These are phyloP conservation scores for Seira musarum DNA, from an alignment of 2,888 invertebrate species.

Conservation along the genomic window DNA sequence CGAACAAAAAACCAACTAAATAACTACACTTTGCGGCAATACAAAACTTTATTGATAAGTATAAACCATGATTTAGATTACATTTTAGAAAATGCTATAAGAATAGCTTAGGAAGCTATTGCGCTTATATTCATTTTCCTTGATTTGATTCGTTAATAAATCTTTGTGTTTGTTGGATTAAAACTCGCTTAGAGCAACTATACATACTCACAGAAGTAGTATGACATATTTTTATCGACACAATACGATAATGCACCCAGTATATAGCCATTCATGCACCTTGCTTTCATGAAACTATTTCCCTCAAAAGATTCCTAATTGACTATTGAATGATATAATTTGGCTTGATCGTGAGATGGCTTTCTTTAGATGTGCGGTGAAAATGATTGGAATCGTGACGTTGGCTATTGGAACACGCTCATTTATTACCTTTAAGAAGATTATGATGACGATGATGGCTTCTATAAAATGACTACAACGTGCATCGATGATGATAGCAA, in stretches of 20 bases:
- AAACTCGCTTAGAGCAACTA: too few species aligned
- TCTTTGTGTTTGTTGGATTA: constrained; percentile 19
- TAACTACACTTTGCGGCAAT: not conserved
- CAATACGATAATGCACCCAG: too few species aligned
- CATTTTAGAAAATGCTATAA: constrained; percentile 11
- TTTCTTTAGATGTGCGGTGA: constrained; percentile 62
- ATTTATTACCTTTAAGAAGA: constrained; percentile 57
- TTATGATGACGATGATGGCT: constrained; percentile 25
- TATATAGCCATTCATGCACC: constrained; percentile 26
- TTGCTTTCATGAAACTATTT: constrained; percentile 1
- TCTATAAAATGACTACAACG: not conserved
- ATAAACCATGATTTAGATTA: constrained; percentile 7
- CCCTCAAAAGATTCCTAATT: constrained; percentile 60
- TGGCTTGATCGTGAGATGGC: constrained; percentile 66
- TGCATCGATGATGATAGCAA: not conserved
- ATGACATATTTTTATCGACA: constrained; percentile 16
- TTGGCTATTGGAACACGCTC: constrained; percentile 67
- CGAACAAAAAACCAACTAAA: not conserved
- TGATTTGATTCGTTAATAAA: constrained; percentile 14
- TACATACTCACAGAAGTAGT: too few species aligned
- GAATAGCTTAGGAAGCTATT: not conserved
- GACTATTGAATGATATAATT: constrained; percentile 69
- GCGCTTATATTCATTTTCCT: not conserved
- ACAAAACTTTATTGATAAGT: constrained; percentile 1
- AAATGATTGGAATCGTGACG: constrained; percentile 70